A percentile compares a stretch with the other conserved stretches of the same genome.
Conservation (phyloP, 2,797 vertebrate species). For the Enteromius afrohamiltoni region DNA sequence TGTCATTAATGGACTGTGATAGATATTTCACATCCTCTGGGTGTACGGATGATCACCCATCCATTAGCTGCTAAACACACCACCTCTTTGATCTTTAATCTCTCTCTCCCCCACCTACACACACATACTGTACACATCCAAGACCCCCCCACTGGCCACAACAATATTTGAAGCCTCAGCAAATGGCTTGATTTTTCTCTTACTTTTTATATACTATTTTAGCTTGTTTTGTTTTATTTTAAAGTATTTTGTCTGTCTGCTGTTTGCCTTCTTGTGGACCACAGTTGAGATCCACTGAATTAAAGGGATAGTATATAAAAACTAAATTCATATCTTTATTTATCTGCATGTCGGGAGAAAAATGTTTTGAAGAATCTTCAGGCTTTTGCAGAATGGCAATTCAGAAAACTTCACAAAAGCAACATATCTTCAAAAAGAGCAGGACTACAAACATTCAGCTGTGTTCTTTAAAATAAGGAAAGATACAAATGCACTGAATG, state of each 20-base stretch:
- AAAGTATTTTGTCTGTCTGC: not conserved
- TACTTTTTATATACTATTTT: constrained; percentile 9
- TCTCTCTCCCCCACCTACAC: constrained; percentile 10
- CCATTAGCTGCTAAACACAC: constrained; percentile 63
- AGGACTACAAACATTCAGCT: not conserved
- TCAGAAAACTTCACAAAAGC: not conserved
- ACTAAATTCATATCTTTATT: not conserved
- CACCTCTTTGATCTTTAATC: constrained; percentile 54
- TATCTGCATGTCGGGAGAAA: not conserved
- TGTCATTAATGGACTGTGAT: constrained; percentile 78
- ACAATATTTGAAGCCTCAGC: not conserved
- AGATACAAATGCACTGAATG: not conserved
- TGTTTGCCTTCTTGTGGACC: not conserved
- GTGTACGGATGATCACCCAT: constrained; percentile 60
- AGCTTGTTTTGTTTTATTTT: not conserved
- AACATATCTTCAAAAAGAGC: not conserved
- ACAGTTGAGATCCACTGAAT: not conserved
- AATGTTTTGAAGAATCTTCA: not conserved
- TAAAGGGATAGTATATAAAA: not conserved
- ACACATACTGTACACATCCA: constrained; percentile 5
- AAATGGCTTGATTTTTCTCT: not conserved
- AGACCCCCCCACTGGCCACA: not conserved
- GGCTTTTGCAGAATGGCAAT: not conserved
- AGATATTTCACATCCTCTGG: constrained; percentile 68
- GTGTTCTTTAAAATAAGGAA: not conserved